Evolutionary conservation across 2,797 vertebrate genomes (phyloP).

Genomic region (Meda fulgida): DNA sequence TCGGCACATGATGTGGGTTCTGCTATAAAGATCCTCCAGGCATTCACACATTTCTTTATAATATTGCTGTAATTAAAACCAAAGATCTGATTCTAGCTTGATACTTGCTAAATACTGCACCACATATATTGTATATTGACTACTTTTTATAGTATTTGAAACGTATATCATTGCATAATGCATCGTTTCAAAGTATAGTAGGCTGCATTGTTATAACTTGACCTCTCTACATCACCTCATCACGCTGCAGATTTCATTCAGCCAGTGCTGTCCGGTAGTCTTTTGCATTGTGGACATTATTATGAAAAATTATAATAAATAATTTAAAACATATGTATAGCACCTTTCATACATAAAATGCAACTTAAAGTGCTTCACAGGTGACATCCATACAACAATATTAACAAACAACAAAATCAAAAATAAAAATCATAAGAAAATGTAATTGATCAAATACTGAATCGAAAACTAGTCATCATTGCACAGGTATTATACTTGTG

Average conservation of each 20-base stretch:
- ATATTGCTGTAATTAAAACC: not conserved
- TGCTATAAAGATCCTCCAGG: not conserved
- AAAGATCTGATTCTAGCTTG: not conserved
- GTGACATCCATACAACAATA: not conserved
- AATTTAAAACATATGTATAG: not conserved
- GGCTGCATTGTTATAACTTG: not conserved
- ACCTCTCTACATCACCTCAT: not conserved
- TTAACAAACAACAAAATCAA: not conserved
- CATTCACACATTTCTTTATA: not conserved
- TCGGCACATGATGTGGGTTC: not conserved
- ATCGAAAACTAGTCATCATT: not conserved
- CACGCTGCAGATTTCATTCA: not conserved
- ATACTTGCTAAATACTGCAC: not conserved
- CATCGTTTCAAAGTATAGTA: not conserved
- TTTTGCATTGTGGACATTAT: not conserved
- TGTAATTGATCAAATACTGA: not conserved
- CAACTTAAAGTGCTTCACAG: not conserved
- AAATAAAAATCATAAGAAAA: not conserved
- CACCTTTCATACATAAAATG: not conserved
- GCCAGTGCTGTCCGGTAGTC: not conserved
- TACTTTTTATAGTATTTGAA: not conserved
- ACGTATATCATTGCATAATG: not conserved
- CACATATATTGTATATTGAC: not conserved
- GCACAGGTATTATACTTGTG: not conserved
- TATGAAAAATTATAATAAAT: not conserved